A percentile compares a stretch with the other conserved stretches of the same genome.
Evolutionary conservation across 1,140 invertebrate species (phyloP).

Genomic region (Adoxophyes honmai): DNA sequence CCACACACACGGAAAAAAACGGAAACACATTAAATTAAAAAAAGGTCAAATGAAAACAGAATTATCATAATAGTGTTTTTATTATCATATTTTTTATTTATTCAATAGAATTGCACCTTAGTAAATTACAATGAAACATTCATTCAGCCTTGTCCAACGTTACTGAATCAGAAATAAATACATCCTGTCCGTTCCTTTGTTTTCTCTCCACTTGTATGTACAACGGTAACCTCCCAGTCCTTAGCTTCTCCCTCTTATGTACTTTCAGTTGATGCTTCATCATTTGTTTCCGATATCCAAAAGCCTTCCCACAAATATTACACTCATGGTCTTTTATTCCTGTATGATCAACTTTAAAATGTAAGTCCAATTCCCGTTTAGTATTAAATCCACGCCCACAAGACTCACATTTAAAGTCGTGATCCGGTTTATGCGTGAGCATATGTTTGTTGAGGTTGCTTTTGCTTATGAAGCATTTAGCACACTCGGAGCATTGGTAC

Average conservation of each 20-base stretch:
- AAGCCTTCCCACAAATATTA: conserved; percentile 72
- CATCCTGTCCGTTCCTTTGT: conserved; percentile 18
- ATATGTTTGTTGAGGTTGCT: conserved; percentile 76
- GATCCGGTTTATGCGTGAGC: conserved; percentile 47
- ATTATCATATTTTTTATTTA: no score
- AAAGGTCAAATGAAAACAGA: no score
- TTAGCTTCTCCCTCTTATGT: conserved; percentile 69
- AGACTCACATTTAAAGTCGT: conserved; percentile 56
- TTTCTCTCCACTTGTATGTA: conserved; percentile 43
- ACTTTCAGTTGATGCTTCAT: conserved; percentile 75
- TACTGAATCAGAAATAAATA: background rate
- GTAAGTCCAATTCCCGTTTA: conserved; percentile 49
- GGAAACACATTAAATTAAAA: no score
- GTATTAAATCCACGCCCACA: conserved; percentile 57
- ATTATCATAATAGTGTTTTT: no score
- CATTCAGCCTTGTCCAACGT: background rate
- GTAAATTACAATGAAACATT: no score
- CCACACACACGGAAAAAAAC: no score
- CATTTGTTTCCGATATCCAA: conserved; percentile 73
- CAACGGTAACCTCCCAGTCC: conserved; percentile 52
- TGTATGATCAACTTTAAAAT: conserved; percentile 70
- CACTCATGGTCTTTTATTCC: conserved; percentile 76
- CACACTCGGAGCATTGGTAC: conserved; percentile 72
- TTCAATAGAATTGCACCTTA: no score
- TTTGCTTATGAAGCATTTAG: conserved; percentile 68